phyloP scores from a whole-genome alignment of 2,888 invertebrate species.

The Epinotia ramella region DNA sequence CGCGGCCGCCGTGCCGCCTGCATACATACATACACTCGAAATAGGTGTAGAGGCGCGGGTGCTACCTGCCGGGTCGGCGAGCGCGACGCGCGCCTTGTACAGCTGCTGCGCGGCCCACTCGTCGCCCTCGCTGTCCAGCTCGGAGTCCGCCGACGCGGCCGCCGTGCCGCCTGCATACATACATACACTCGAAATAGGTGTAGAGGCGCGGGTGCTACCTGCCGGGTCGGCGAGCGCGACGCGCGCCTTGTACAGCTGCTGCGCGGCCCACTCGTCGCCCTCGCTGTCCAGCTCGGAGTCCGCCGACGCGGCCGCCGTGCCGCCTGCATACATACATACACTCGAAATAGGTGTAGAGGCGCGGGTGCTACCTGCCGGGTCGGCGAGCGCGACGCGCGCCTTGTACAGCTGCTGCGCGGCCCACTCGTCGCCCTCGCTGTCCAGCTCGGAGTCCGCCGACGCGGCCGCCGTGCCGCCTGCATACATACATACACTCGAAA shows the following conservation, averaged over 20 bases:
- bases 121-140: constrained; percentile 91
- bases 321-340: constrained; percentile 86
- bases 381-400: constrained; percentile 86
- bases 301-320: constrained; percentile 87
- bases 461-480: constrained; percentile 91
- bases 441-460: constrained; percentile 87
- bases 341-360: too few species aligned
- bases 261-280: constrained; percentile 97
- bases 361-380: constrained; percentile 69
- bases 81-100: constrained; percentile 91
- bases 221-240: constrained; percentile 74
- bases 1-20: constrained; percentile 91
- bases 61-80: constrained; percentile 74
- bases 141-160: constrained; percentile 86
- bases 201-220: constrained; percentile 52
- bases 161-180: constrained; percentile 90
- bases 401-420: constrained; percentile 98
- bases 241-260: constrained; percentile 97
- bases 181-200: background rate
- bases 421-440: constrained; percentile 96
- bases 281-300: constrained; percentile 91
- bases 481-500: too few species aligned
- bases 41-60: too few species aligned
- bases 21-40: too few species aligned
- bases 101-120: constrained; percentile 99